Evolutionary conservation across 30 jellyfish, hydroid and myxozoan species (phyloP).

Genomic region (Aurelia sp.): DNA sequence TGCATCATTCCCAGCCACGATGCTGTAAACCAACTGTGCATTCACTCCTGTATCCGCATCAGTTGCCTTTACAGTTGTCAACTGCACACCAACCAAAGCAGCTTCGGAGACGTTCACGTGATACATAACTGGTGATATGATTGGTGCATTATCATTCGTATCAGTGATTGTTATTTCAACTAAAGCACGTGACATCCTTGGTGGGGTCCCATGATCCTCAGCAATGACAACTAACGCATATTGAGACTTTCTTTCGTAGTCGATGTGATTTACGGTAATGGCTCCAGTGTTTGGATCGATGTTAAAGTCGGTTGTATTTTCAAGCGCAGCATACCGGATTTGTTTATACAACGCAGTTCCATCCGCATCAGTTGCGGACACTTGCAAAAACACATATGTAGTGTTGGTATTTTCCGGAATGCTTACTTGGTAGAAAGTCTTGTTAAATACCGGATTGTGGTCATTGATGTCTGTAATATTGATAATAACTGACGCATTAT

Average conservation of each 20-base stretch:
- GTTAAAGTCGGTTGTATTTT: conserved; percentile 77
- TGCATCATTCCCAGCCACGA: conserved; percentile 48
- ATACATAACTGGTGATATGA: conserved; percentile 44
- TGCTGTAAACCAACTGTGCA: conserved; percentile 61
- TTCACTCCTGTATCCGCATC: conserved; percentile 76
- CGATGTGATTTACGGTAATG: conserved; percentile 44
- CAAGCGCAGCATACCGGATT: conserved; percentile 53
- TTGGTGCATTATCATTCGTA: conserved; percentile 85
- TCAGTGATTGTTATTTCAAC: conserved; percentile 77
- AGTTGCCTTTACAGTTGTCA: conserved; percentile 71
- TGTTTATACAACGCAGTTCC: conserved; percentile 33
- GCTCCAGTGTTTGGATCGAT: conserved; percentile 75
- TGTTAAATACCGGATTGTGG: conserved; percentile 72
- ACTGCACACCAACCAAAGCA: conserved; percentile 64
- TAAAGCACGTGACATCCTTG: conserved; percentile 57
- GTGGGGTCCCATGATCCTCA: conserved; percentile 77
- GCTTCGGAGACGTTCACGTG: conserved; percentile 84
- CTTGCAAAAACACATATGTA: conserved; percentile 44
- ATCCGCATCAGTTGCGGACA: conserved; percentile 85
- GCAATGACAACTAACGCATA: conserved; percentile 87
- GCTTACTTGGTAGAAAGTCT: conserved; percentile 43
- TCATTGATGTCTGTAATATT: conserved; percentile 80
- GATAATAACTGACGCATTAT: conserved; percentile 59
- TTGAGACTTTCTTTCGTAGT: conserved; percentile 64
- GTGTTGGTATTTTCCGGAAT: conserved; percentile 73